These are phyloP conservation scores for Nasua narica DNA, from an alignment of 2,797 vertebrate genomes.

Conservation along the genomic window DNA sequence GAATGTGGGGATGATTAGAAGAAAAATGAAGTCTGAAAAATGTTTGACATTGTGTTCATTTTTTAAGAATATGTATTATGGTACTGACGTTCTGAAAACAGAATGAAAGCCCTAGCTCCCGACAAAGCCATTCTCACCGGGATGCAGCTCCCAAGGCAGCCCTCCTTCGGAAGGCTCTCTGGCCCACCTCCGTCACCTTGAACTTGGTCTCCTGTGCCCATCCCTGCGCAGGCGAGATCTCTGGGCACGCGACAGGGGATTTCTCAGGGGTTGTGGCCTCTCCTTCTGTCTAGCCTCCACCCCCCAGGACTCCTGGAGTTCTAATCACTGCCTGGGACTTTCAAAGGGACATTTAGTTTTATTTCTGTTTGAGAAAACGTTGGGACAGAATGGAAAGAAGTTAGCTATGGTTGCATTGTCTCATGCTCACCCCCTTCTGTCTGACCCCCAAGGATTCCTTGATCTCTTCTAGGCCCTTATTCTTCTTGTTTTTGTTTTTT, in stretches of 20 bases:
- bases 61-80: not conserved
- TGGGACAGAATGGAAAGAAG: not conserved
- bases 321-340: not conserved
- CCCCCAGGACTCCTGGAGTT: not conserved
- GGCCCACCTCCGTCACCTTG: not conserved
- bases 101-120: not conserved
- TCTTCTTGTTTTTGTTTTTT: not conserved
- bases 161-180: not conserved
- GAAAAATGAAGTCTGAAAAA: not conserved
- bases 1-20: not conserved
- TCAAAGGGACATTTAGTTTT: not conserved
- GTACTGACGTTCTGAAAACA: not conserved
- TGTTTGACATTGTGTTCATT: not conserved
- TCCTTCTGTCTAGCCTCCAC: not conserved
- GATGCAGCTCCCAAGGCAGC: accelerated
- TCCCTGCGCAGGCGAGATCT: not conserved
- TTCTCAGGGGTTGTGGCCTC: not conserved
- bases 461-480: not conserved
- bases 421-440: not conserved
- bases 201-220: not conserved
- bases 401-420: not conserved
- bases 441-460: not conserved
- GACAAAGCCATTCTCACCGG: no score
- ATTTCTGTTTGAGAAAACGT: not conserved
- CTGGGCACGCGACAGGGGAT: not conserved